A percentile compares a stretch with the other conserved stretches of the same genome.
Evolutionary conservation across 2,888 invertebrate species (phyloP).

Genomic region (Labia minor): DNA sequence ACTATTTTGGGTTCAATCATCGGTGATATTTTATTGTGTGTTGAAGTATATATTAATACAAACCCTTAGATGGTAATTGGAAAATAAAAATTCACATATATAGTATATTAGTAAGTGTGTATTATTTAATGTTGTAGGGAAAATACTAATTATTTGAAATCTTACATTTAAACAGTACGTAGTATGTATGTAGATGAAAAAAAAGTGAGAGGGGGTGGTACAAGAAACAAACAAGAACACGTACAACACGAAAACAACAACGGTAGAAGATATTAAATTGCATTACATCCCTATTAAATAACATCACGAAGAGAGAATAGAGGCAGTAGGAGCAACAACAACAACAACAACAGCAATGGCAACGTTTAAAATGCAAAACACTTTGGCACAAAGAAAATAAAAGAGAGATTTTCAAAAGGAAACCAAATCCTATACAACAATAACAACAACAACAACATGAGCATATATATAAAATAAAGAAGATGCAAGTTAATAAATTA

Average conservation of each 20-base stretch:
- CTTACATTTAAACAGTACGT: too few relatives aligned
- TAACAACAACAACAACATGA: neutral
- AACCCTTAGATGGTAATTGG: too few relatives aligned
- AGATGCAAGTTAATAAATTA: slow-evolving; percentile 1
- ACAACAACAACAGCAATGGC: too few relatives aligned
- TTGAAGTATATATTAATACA: too few relatives aligned
- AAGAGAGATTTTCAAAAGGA: neutral
- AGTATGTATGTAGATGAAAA: too few relatives aligned
- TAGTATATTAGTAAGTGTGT: too few relatives aligned
- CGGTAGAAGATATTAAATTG: neutral
- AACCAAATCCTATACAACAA: neutral
- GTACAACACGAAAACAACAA: neutral
- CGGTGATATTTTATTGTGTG: too few relatives aligned
- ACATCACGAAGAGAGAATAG: neutral
- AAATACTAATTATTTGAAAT: neutral
- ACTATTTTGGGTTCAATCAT: too few relatives aligned
- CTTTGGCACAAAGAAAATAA: neutral
- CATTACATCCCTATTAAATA: slow-evolving; percentile 13
- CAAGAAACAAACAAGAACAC: neutral
- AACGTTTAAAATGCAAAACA: slow-evolving; percentile 1
- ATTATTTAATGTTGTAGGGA: neutral
- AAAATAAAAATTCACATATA: too few relatives aligned
- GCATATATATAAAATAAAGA: neutral
- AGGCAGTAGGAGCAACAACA: too few relatives aligned
- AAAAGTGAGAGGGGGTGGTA: too few relatives aligned